Evolutionary conservation across 2,113 vertebrate genomes (phyloP), one percentile per base, ranked within the genome.

Genomic region (Malaclemys terrapin): DNA sequence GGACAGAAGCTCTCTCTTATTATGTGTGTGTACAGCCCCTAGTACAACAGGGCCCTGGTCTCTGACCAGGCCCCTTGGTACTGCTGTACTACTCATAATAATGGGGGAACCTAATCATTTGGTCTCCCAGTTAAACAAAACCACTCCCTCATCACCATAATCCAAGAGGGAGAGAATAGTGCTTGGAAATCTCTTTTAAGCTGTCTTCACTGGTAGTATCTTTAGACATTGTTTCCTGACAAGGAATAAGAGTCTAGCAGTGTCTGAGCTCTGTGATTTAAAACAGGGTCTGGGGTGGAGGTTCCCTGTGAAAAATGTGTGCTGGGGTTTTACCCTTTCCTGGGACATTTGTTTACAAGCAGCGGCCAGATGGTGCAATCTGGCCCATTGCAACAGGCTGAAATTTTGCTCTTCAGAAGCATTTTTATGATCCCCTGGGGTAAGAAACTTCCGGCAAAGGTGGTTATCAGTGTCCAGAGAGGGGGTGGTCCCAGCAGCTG

Each of bases 351-450:
- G 29, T 81, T 96, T 93, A 89, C 82, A 95, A 94, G 93, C 94
- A 97, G 95, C 95, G 96, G 96, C 52, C 72, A 93, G 85, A 53
- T 96, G 94, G 91, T 96, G 89, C 90, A 95, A 94, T 96, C 87
- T 89, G 87, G 25, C 89, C 91, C 45, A 82, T 84, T 92, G 85
- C 93, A 95, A 29, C 29, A 65, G 29, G 85, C 56, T 92, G 82
- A 80, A 86, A 78, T 85, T 62, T 17, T 62, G 42, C 52, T 86
- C 87, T 80, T 82, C 83, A 92, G 90, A 89, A 94, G 82, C 47
- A 84, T 72, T 94, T 62, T 87, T 90, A 86, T 96, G 94, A 97
- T 69, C 10, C 3, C 72, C 89, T 72, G 89, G 93, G 80, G 35
- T 56, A 62, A 42, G 52, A 49, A 1, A 35, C 1, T 88, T 92